Evolutionary conservation across 2,888 invertebrate species (phyloP).

Genomic region (Gryllus longicercus): DNA sequence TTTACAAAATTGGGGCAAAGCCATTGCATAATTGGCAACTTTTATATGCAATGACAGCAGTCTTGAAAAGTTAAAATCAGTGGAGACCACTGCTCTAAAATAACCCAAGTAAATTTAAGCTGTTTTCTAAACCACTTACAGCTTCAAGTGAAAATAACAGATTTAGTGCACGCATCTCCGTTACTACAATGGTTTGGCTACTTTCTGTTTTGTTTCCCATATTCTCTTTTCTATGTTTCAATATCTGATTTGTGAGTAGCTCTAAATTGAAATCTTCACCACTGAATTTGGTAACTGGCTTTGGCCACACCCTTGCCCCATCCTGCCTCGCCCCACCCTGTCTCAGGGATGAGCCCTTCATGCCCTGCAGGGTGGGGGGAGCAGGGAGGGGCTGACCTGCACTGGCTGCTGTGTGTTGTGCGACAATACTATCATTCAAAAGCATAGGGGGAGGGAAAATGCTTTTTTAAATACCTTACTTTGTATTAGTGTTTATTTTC

Average conservation of each 20-base stretch:
- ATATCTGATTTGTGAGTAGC: background rate
- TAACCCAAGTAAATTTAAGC: constrained; percentile 36
- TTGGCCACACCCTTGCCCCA: background rate
- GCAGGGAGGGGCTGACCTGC: background rate
- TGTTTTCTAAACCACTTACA: constrained; percentile 35
- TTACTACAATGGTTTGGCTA: constrained; percentile 22
- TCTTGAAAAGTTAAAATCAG: constrained; percentile 23
- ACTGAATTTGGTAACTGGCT: background rate
- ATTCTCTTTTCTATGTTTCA: background rate
- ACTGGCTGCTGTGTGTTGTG: constrained; percentile 10
- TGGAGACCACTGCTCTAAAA: constrained; percentile 39
- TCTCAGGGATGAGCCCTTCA: background rate
- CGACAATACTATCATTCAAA: background rate
- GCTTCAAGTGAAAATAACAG: constrained; percentile 35
- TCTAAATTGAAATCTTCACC: constrained; percentile 6
- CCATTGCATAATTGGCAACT: background rate
- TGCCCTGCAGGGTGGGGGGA: too few species aligned
- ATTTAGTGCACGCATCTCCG: constrained; percentile 32
- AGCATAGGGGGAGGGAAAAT: background rate
- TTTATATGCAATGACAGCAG: background rate
- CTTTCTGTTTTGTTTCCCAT: constrained; percentile 3
- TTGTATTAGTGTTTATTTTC: background rate
- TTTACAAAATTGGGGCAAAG: background rate
- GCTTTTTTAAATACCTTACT: background rate
- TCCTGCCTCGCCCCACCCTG: background rate